Conservation (phyloP, 2,797 vertebrate genomes). For the Catamblyrhynchus diadema region DNA sequence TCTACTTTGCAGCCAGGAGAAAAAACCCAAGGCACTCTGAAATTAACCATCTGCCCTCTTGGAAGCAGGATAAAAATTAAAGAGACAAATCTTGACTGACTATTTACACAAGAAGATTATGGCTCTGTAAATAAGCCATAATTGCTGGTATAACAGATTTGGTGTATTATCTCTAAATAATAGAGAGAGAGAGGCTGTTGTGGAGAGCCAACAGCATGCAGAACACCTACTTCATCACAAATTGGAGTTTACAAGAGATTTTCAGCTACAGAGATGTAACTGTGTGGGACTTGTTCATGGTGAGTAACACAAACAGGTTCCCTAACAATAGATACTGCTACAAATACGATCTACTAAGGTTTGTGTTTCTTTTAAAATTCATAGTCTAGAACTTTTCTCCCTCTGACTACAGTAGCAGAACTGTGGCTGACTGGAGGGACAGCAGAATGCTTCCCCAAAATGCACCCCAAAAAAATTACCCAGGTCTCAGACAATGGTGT, state of each 20-base stretch:
- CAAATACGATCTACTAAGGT: neutral
- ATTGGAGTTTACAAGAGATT: neutral
- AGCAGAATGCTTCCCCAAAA: neutral
- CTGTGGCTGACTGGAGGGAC: neutral
- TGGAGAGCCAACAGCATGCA: neutral
- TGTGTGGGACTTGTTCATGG: neutral
- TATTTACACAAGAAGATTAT: neutral
- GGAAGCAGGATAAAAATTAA: neutral
- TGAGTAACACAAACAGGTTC: neutral
- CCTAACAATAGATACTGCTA: neutral
- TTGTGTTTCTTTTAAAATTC: neutral
- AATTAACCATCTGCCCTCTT: neutral
- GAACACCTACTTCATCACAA: neutral
- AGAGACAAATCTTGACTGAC: neutral
- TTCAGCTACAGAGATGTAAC: neutral
- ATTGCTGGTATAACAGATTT: neutral
- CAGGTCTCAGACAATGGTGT: neutral
- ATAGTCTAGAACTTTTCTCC: neutral
- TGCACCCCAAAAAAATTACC: neutral
- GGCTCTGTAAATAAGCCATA: neutral
- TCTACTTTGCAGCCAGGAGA: neutral
- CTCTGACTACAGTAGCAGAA: neutral
- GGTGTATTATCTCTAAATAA: neutral
- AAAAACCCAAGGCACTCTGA: neutral
- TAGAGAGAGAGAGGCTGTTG: neutral